Base-by-base conservation (phyloP, 2,797 vertebrate species). In the Geotria australis region DNA sequence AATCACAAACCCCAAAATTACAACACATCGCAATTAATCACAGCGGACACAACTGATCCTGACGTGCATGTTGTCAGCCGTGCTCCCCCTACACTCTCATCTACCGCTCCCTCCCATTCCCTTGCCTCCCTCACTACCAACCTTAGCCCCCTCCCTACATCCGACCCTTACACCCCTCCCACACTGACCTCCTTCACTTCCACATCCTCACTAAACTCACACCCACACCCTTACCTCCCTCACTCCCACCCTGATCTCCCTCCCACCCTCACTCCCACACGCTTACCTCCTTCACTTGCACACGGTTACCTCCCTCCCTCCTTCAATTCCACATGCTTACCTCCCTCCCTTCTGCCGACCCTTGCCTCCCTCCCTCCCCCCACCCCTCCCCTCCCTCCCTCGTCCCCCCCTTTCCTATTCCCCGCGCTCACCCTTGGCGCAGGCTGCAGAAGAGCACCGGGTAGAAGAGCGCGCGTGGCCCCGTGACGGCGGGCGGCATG, bases 401-500 rank as follows among this genome's bases (percentile, higher is more conserved):
- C 14, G 48, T 5, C 48, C 11, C 48, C 48, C 7, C 11, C 14
- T 14, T 14, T 14, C 14, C n/a, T n/a, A n/a, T n/a, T n/a, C n/a
- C n/a, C 48, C 11, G 15, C 11, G 15, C 11, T 51, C 48, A 98
- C 91, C 91, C 91, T 63, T 79, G 68, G 64, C 76, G 69, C 56
- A 89, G 45, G 48, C 76, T 74, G 46, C 70, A 71, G 68, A 93
- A 83, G 66, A 95, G 80, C 9, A 67, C 77, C 68, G 65, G 77
- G 65, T 76, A 83, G 67, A 84, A 95, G 49, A 85, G 80, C 69
- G 84, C 47, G 58, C 70, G 70, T 1, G 83, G 79, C 46, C 79
- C 73, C 6, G 70, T 76, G 63, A 85, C 59, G 2, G 75, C 70
- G 63, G 64, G 66, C 11, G 85, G 88, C 48, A 99, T 68, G 63